Evolutionary conservation across 2,888 invertebrate genomes (phyloP).

Genomic region (Meliscaeva auricollis): DNA sequence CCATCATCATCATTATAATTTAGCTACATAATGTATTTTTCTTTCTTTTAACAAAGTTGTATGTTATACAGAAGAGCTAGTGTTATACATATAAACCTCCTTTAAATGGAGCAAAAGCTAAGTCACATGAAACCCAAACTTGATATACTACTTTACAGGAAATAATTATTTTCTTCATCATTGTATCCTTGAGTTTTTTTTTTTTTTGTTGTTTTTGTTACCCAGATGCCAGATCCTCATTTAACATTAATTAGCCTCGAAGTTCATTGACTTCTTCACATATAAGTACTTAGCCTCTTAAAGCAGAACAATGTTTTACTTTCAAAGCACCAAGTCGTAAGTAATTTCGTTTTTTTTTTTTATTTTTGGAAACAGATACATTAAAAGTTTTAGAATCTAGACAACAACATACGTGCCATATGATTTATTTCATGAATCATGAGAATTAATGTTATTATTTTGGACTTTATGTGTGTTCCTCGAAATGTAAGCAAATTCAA

Average conservation of each 20-base stretch:
- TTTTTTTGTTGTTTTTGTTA: no score
- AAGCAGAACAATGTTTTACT: background rate
- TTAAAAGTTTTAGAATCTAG: background rate
- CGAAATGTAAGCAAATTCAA: background rate
- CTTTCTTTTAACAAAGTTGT: background rate
- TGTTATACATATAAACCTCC: background rate
- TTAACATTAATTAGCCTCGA: background rate
- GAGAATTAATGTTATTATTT: background rate
- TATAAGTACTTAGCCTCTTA: background rate
- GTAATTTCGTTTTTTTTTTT: background rate
- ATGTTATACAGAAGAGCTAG: background rate
- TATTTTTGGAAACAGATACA: background rate
- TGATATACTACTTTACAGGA: background rate
- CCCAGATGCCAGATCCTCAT: background rate
- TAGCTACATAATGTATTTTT: background rate
- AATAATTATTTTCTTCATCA: background rate
- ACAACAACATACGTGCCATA: background rate
- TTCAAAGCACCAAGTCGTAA: background rate
- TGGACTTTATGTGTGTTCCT: background rate
- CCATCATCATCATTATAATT: background rate
- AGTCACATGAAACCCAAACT: no score
- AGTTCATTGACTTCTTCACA: constrained; percentile 10
- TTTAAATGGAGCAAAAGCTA: background rate
- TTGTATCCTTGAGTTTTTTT: constrained; percentile 1
- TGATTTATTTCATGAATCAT: background rate